Conservation (phyloP, 1,140 invertebrate species). For the Manduca sexta region DNA sequence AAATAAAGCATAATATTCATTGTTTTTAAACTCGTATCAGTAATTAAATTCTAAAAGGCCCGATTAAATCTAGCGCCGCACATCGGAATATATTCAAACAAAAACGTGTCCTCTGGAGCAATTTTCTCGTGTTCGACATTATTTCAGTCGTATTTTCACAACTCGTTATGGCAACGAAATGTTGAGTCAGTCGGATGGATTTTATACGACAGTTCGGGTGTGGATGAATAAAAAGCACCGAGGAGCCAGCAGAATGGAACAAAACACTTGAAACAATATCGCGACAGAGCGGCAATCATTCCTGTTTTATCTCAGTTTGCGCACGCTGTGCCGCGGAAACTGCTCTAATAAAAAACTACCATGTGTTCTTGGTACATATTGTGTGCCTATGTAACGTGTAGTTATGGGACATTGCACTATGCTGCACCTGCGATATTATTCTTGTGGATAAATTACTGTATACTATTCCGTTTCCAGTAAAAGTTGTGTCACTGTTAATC, state of each 20-base stretch:
- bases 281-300: slow-evolving; percentile 64
- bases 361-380: slow-evolving; percentile 25
- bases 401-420: slow-evolving; percentile 10
- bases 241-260: slow-evolving; percentile 41
- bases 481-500: too few relatives aligned
- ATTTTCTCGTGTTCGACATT: too few relatives aligned
- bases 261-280: slow-evolving; percentile 68
- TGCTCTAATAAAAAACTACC: slow-evolving; percentile 65
- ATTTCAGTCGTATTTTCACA: neutral
- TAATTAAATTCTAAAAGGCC: too few relatives aligned
- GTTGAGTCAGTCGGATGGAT: slow-evolving; percentile 28
- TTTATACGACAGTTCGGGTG: slow-evolving; percentile 31
- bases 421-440: slow-evolving; percentile 14
- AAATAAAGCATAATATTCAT: too few relatives aligned
- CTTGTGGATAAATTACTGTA: neutral
- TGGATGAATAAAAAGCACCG: slow-evolving; percentile 43
- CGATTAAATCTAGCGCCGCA: too few relatives aligned
- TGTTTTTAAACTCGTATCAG: too few relatives aligned
- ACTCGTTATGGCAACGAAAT: slow-evolving; percentile 17
- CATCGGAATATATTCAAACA: too few relatives aligned
- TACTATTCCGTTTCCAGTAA: too few relatives aligned
- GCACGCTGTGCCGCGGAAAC: slow-evolving; percentile 60
- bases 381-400: slow-evolving; percentile 10
- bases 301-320: slow-evolving; percentile 67
- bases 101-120: too few relatives aligned